Conservation (phyloP, 2,888 invertebrate species). For the Blomia tropicalis region DNA sequence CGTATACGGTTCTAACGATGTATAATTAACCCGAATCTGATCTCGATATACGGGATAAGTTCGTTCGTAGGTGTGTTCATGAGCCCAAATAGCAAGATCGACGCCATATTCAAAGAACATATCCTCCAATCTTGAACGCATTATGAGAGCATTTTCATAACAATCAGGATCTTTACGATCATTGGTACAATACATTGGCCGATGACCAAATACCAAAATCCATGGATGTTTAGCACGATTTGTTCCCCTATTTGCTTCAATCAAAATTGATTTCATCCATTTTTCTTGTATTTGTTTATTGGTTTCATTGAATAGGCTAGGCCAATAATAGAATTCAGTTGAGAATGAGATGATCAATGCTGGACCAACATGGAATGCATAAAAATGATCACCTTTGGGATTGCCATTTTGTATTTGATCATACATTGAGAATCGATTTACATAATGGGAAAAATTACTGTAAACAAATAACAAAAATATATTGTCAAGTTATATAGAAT, state of each 20-base stretch:
- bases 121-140: constrained; percentile 49
- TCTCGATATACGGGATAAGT: constrained; percentile 78
- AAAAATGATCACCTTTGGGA: constrained; percentile 41
- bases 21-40: constrained; percentile 37
- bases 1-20: constrained; percentile 35
- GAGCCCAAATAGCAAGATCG: constrained; percentile 85
- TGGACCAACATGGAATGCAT: constrained; percentile 72
- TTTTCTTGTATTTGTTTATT: constrained; percentile 60
- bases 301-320: constrained; percentile 48
- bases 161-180: constrained; percentile 33
- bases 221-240: constrained; percentile 58
- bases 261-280: constrained; percentile 70
- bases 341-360: constrained; percentile 79
- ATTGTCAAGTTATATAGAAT: too few species aligned
- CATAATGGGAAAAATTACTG: constrained; percentile 94
- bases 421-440: constrained; percentile 79
- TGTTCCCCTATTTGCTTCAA: constrained; percentile 48
- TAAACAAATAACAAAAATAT: too few species aligned
- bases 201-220: constrained; percentile 65
- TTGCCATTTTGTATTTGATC: constrained; percentile 36
- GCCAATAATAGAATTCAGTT: constrained; percentile 71
- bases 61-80: constrained; percentile 92
- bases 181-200: constrained; percentile 49
- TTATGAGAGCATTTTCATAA: constrained; percentile 33
- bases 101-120: constrained; percentile 77